A percentile compares a stretch with the other conserved stretches of the same genome.
Evolutionary conservation across 2,888 invertebrate genomes (phyloP).

Genomic region (Keiferia lycopersicella): DNA sequence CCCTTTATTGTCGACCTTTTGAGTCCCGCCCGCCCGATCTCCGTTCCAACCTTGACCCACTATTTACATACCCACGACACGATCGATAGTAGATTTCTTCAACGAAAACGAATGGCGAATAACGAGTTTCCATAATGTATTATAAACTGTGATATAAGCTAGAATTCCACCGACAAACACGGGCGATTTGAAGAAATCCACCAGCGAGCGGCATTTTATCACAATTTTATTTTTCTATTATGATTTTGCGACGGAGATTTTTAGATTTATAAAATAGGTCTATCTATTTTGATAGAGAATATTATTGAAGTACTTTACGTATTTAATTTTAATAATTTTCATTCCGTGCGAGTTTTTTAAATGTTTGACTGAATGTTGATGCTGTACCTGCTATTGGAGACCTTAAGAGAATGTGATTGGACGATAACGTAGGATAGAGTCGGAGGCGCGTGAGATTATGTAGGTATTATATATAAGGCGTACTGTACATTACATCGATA

Average conservation of each 20-base stretch:
- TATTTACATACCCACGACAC: conserved; percentile 36
- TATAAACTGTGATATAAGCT: conserved; percentile 79
- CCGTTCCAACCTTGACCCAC: conserved; percentile 37
- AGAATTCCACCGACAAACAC: conserved; percentile 77
- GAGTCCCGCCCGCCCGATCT: conserved; percentile 29
- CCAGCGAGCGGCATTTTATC: conserved; percentile 70
- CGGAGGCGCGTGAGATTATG: conserved; percentile 43
- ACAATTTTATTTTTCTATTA: conserved; percentile 70
- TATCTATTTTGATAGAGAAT: conserved; percentile 68
- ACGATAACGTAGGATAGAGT: conserved; percentile 42
- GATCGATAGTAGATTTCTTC: conserved; percentile 76
- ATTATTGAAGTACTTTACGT: conserved; percentile 75
- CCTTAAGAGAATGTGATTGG: conserved; percentile 48
- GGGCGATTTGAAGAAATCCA: conserved; percentile 72
- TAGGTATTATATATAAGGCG: conserved; percentile 39
- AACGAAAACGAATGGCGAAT: conserved; percentile 62
- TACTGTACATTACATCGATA: conserved; percentile 52
- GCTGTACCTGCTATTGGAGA: conserved; percentile 61
- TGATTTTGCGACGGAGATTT: conserved; percentile 71
- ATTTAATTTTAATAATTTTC: conserved; percentile 74
- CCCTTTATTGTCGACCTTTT: conserved; percentile 20
- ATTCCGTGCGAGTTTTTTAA: conserved; percentile 75
- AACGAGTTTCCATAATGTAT: conserved; percentile 73
- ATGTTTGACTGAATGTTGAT: conserved; percentile 69
- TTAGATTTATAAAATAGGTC: conserved; percentile 47